Evolutionary conservation across 2,888 invertebrate genomes (phyloP).

Genomic region (Bibio marci): DNA sequence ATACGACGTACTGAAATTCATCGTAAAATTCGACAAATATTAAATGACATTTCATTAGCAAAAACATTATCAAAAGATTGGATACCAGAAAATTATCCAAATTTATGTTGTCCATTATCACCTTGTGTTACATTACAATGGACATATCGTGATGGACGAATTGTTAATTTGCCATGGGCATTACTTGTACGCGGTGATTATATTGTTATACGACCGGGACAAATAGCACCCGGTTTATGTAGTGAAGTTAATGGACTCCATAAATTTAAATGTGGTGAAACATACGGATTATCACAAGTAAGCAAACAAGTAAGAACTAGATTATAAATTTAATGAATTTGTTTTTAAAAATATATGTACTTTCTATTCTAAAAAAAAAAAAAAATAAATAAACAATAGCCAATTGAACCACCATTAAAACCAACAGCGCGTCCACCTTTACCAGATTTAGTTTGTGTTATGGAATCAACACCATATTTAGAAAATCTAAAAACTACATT

Average conservation of each 20-base stretch:
- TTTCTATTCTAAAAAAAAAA: too few species aligned
- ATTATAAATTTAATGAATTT: too few species aligned
- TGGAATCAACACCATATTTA: conserved; percentile 75
- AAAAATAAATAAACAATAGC: too few species aligned
- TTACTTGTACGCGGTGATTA: conserved; percentile 76
- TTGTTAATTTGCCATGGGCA: conserved; percentile 84
- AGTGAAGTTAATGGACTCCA: conserved; percentile 31
- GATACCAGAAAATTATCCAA: conserved; percentile 66
- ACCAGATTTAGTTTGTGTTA: conserved; percentile 53
- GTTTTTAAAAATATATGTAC: too few species aligned
- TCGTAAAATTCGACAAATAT: conserved; percentile 33
- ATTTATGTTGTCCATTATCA: conserved; percentile 73
- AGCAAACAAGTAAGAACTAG: too few species aligned
- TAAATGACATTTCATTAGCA: conserved; percentile 23
- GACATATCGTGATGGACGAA: conserved; percentile 75
- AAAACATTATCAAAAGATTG: conserved; percentile 34
- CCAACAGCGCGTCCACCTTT: conserved; percentile 62
- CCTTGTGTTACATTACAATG: conserved; percentile 92
- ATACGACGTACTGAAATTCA: conserved; percentile 36
- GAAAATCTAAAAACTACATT: conserved; percentile 56
- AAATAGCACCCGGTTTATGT: conserved; percentile 53
- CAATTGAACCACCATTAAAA: conserved; percentile 48
- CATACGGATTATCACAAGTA: conserved; percentile 24
- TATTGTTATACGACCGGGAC: conserved; percentile 78
- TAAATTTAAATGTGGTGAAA: conserved; percentile 23